These are phyloP conservation scores for Cyprinus carpio DNA, from an alignment of 2,113 vertebrate genomes.

Conservation along the genomic window DNA sequence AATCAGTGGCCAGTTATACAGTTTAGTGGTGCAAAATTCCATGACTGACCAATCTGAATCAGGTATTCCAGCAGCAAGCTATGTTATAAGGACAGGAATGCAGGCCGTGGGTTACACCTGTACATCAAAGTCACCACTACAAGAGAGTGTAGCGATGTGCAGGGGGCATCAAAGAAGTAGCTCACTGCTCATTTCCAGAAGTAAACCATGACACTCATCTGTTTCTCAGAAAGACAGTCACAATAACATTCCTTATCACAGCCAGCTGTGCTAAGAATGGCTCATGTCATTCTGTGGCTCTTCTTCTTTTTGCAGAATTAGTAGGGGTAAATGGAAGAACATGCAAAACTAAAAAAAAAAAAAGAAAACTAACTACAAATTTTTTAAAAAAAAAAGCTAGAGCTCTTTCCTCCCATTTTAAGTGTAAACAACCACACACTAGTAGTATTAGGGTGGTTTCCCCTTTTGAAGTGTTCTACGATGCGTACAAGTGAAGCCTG, in stretches of 20 bases:
- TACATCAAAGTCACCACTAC: conserved; percentile 42
- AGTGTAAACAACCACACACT: conserved; percentile 56
- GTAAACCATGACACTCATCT: background rate
- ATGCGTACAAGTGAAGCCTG: conserved; percentile 47
- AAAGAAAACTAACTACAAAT: background rate
- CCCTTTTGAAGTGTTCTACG: conserved; percentile 49
- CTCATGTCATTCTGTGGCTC: background rate
- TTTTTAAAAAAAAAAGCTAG: conserved; percentile 1
- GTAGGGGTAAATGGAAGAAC: background rate
- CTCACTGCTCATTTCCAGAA: conserved; percentile 21
- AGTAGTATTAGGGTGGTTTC: conserved; percentile 71
- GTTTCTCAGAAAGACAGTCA: conserved; percentile 35
- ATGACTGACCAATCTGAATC: background rate
- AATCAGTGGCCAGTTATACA: background rate
- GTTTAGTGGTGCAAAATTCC: background rate
- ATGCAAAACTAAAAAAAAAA: background rate
- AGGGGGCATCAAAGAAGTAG: conserved; percentile 37
- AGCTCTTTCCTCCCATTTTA: background rate
- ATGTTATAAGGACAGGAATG: background rate
- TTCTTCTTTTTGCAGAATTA: background rate
- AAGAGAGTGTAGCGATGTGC: conserved; percentile 11
- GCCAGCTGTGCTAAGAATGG: background rate
- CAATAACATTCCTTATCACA: conserved; percentile 1
- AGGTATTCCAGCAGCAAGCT: background rate
- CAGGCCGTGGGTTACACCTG: conserved; percentile 10